Evolutionary conservation across 2,888 invertebrate genomes (phyloP).

Genomic region (Agriotes lineatus): DNA sequence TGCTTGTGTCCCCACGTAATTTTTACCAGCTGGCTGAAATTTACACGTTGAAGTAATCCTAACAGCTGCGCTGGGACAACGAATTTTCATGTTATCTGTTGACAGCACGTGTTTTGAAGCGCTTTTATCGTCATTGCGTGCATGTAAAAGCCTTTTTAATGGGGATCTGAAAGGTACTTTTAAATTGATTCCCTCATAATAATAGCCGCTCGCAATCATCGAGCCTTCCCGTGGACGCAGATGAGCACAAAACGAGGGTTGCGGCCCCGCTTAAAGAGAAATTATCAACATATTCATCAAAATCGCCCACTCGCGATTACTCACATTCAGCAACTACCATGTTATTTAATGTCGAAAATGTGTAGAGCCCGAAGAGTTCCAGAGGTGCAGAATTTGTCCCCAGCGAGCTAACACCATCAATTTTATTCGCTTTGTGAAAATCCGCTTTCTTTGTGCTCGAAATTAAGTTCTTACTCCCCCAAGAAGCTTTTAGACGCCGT

Average conservation of each 20-base stretch:
- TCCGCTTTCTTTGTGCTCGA: neutral
- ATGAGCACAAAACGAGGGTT: neutral
- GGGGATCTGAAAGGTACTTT: neutral
- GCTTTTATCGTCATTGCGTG: slow-evolving; percentile 2
- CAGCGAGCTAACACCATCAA: neutral
- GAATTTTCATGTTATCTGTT: slow-evolving; percentile 13
- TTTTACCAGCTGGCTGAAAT: neutral
- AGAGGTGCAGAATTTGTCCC: too few species aligned
- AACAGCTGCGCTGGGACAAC: neutral
- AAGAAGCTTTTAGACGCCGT: neutral
- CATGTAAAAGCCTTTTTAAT: slow-evolving; percentile 7
- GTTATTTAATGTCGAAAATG: too few species aligned
- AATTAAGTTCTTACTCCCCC: neutral
- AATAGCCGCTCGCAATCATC: neutral
- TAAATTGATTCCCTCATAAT: slow-evolving; percentile 1
- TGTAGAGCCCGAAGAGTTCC: too few species aligned
- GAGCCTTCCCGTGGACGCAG: neutral
- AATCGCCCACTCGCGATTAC: too few species aligned
- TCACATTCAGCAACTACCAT: too few species aligned
- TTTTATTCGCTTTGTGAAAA: neutral
- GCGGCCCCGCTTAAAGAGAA: neutral
- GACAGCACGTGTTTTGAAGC: slow-evolving; percentile 13
- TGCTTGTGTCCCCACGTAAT: neutral
- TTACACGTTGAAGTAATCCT: neutral
- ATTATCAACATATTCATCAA: too few species aligned